Conservation (phyloP, 2,113 vertebrate genomes). For the Thryonomys swinderianus region DNA sequence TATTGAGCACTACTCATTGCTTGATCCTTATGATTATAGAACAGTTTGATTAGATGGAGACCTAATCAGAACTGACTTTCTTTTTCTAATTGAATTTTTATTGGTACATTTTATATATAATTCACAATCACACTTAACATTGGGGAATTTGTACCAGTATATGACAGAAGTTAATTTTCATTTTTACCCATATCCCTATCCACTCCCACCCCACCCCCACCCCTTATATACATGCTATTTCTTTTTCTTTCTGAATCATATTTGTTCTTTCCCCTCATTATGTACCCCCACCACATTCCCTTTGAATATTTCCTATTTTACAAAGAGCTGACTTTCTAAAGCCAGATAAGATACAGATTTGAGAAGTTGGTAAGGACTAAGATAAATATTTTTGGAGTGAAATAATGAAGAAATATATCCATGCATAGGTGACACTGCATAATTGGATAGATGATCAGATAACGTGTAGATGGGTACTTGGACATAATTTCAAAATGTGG, state of each 20-base stretch:
- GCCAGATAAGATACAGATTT: not conserved
- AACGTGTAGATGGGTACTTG: not conserved
- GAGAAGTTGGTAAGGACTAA: not conserved
- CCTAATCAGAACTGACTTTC: not conserved
- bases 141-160: too few relatives aligned
- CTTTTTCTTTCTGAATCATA: too few relatives aligned
- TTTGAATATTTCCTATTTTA: too few relatives aligned
- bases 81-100: too few relatives aligned
- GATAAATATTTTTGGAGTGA: not conserved
- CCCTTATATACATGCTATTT: too few relatives aligned
- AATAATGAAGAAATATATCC: not conserved
- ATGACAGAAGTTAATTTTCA: too few relatives aligned
- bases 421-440: not conserved
- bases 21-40: not conserved
- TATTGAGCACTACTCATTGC: not conserved
- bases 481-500: not conserved
- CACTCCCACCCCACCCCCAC: too few relatives aligned
- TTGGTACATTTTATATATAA: too few relatives aligned
- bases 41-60: not conserved
- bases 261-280: too few relatives aligned
- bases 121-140: too few relatives aligned
- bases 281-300: too few relatives aligned
- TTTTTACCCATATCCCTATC: too few relatives aligned
- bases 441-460: not conserved
- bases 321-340: not conserved